Conservation (phyloP, 2,113 vertebrate species). For the Ginglymostoma cirratum region DNA sequence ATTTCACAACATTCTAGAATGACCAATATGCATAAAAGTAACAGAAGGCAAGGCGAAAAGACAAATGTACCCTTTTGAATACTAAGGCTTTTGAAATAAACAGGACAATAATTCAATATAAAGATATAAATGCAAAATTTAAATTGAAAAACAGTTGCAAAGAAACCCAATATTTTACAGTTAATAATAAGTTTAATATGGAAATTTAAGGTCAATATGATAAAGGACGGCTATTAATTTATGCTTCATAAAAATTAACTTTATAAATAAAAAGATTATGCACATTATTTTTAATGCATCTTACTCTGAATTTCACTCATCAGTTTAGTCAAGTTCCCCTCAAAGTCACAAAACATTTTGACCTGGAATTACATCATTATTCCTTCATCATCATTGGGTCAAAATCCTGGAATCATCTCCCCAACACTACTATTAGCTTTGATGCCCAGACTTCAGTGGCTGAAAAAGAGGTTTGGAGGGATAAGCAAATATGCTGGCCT, state of each 20-base stretch:
- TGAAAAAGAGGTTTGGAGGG: not conserved
- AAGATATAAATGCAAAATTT: slow-evolving; percentile 1
- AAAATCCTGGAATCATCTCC: not conserved
- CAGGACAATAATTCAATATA: not conserved
- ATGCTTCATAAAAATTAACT: not conserved
- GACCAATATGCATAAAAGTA: not conserved
- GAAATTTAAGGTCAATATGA: not conserved
- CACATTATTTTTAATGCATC: not conserved
- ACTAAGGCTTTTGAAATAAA: slow-evolving; percentile 27
- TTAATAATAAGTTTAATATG: not conserved
- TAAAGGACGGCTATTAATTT: not conserved
- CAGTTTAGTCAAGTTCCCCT: not conserved
- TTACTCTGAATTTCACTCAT: not conserved
- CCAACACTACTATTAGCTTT: no score
- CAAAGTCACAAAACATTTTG: not conserved
- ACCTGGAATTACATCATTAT: not conserved
- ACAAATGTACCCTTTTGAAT: slow-evolving; percentile 24
- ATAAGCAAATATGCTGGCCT: not conserved
- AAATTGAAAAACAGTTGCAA: not conserved
- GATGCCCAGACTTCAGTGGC: not conserved
- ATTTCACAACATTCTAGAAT: slow-evolving; percentile 14
- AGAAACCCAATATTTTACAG: not conserved
- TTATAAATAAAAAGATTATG: not conserved
- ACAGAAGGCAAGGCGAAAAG: not conserved
- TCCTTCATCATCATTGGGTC: not conserved